phyloP scores from a whole-genome alignment of 2,797 vertebrate genomes.

The Tokudaia tokunoshimensis region DNA sequence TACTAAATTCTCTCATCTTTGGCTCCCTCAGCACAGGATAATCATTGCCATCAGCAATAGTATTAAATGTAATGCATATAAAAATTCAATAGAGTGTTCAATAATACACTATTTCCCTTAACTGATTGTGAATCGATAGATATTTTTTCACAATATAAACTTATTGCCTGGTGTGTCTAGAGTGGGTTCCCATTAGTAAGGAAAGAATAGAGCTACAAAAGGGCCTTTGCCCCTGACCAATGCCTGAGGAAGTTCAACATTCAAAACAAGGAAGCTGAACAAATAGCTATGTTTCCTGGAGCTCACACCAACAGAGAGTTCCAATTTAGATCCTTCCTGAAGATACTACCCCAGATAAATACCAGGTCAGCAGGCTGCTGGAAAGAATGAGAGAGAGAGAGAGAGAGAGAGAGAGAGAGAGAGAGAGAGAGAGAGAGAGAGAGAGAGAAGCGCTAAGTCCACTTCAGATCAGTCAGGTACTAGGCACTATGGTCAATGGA shows the following conservation, averaged over 20 bases:
- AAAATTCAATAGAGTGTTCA: neutral
- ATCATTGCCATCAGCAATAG: neutral
- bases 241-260: neutral
- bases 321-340: neutral
- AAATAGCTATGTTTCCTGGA: neutral
- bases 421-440: accelerated
- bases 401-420: too few relatives aligned
- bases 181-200: neutral
- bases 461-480: neutral
- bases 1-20: neutral
- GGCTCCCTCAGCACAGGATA: neutral
- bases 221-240: neutral
- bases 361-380: neutral
- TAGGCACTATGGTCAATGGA: neutral
- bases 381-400: accelerated
- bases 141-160: neutral
- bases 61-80: neutral
- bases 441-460: neutral
- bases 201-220: neutral
- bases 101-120: neutral
- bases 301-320: neutral
- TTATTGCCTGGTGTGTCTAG: neutral
- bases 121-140: neutral
- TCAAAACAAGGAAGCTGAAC: neutral
- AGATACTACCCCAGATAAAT: neutral